Conservation (phyloP, 2,113 vertebrate species). For the Machaerirhynchus nigripectus region DNA sequence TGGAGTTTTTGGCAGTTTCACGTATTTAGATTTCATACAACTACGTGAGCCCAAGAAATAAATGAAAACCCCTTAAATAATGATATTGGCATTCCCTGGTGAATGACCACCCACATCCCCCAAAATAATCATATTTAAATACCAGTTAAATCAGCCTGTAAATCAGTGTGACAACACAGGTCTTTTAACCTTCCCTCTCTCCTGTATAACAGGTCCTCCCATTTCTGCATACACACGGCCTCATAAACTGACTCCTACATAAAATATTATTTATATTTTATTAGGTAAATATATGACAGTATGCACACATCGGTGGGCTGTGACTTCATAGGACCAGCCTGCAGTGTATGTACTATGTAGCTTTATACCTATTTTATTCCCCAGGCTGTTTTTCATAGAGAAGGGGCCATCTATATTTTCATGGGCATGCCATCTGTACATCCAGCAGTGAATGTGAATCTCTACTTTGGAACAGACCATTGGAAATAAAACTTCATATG, state of each 20-base stretch:
- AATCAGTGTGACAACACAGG: conserved; percentile 14
- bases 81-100: background rate
- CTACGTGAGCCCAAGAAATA: background rate
- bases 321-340: conserved; percentile 34
- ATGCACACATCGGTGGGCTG: conserved; percentile 37
- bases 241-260: conserved; percentile 21
- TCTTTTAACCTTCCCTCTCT: background rate
- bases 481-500: background rate
- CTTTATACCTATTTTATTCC: conserved; percentile 13
- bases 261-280: conserved; percentile 58
- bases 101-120: conserved; percentile 37
- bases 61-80: background rate
- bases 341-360: background rate
- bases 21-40: background rate
- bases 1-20: background rate
- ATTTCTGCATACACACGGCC: background rate
- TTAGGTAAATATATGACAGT: conserved; percentile 63
- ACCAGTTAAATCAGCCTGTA: conserved; percentile 48
- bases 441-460: background rate
- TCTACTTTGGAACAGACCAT: background rate
- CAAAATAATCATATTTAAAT: conserved; percentile 32
- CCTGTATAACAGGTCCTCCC: background rate
- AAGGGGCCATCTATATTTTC: background rate
- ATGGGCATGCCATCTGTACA: background rate
- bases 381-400: background rate